Conservation (phyloP, 2,113 vertebrate species). For the Erythrocercus mccallii region DNA sequence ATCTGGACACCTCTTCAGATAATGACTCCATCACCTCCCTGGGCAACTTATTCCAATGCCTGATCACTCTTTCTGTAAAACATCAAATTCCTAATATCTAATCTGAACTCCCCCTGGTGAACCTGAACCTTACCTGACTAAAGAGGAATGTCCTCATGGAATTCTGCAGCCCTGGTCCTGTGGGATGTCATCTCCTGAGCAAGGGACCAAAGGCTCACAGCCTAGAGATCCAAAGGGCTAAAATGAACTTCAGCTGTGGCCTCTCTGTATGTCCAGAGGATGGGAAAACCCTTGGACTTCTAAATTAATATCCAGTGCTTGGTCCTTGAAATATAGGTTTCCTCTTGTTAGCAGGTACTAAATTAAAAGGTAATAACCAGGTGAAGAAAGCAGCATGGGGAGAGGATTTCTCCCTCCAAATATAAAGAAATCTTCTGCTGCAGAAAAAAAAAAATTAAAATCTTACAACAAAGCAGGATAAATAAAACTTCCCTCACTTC, state of each 20-base stretch:
- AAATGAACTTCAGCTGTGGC: not conserved
- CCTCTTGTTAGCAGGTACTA: not conserved
- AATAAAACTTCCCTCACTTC: not conserved
- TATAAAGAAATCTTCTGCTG: not conserved
- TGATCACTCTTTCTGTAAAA: not conserved
- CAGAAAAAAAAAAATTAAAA: not conserved
- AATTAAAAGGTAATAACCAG: not conserved
- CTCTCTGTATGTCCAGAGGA: not conserved
- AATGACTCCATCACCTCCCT: not conserved
- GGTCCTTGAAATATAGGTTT: not conserved
- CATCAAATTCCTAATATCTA: accelerated
- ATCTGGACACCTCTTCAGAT: not conserved
- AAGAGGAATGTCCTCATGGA: not conserved
- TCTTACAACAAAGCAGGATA: not conserved
- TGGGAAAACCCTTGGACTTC: not conserved
- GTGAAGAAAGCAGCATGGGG: not conserved
- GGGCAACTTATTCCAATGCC: not conserved
- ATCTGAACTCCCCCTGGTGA: not conserved
- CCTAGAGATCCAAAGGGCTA: not conserved
- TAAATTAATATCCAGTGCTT: not conserved
- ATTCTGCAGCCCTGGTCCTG: not conserved
- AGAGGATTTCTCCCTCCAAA: not conserved
- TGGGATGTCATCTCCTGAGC: not conserved
- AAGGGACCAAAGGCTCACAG: not conserved
- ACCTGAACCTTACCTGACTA: not conserved